phyloP scores from a whole-genome alignment of 1,140 invertebrate genomes.

The Eumaeus atala region DNA sequence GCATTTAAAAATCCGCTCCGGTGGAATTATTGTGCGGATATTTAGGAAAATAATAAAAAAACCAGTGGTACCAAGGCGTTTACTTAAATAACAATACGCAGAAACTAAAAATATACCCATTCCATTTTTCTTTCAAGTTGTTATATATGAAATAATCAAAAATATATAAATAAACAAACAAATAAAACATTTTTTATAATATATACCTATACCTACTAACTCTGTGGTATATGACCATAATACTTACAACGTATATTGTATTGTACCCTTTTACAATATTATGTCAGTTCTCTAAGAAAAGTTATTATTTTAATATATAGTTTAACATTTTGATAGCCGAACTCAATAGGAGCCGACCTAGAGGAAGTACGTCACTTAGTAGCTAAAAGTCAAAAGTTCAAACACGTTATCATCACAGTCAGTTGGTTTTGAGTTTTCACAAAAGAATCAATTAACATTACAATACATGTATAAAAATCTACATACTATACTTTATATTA shows the following conservation, averaged over 20 bases:
- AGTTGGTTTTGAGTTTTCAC: not conserved
- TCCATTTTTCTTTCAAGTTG: not conserved
- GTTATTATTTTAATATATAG: not conserved
- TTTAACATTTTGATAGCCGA: not conserved
- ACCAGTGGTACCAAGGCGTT: not conserved
- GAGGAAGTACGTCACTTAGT: not conserved
- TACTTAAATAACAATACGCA: constrained; percentile 7
- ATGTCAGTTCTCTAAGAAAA: not conserved
- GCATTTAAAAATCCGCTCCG: too few relatives aligned
- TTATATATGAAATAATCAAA: not conserved
- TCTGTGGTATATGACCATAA: not conserved
- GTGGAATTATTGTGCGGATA: too few relatives aligned
- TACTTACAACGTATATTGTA: constrained; percentile 5
- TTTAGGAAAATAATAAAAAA: too few relatives aligned
- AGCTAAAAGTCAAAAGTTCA: constrained; percentile 1
- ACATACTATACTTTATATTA: not conserved
- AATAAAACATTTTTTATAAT: not conserved
- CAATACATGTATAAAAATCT: not conserved
- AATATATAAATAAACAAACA: not conserved
- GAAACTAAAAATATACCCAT: constrained; percentile 7
- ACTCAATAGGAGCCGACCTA: not conserved
- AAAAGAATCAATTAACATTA: constrained; percentile 1
- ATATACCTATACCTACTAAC: not conserved
- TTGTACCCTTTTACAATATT: not conserved
- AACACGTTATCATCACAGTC: constrained; percentile 3